Conservation (phyloP, 37 sponge, comb jelly and placozoan species). For the Haliclona indistincta region DNA sequence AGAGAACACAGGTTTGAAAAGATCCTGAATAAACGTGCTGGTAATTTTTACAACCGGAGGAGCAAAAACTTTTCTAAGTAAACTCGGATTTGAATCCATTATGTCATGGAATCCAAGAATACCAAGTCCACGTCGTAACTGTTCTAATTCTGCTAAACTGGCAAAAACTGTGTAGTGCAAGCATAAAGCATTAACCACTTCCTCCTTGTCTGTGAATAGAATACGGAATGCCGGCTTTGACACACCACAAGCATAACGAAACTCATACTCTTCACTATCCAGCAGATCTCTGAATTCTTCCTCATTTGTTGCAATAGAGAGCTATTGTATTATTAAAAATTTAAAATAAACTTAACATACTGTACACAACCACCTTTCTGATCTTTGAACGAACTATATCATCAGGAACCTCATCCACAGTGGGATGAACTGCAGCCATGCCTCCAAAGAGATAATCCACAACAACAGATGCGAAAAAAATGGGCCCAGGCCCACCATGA, state of each 20-base stretch:
- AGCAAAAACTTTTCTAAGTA: not conserved
- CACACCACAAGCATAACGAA: slow-evolving; percentile 24
- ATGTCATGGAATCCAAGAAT: slow-evolving; percentile 11
- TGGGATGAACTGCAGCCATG: not conserved
- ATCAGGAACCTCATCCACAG: slow-evolving; percentile 23
- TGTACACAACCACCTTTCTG: slow-evolving; percentile 1
- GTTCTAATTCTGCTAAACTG: slow-evolving; percentile 26
- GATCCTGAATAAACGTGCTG: slow-evolving; percentile 2
- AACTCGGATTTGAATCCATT: not conserved
- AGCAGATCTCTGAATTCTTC: slow-evolving; percentile 1
- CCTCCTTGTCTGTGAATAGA: slow-evolving; percentile 3
- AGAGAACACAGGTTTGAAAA: slow-evolving; percentile 10
- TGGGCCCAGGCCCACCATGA: slow-evolving; percentile 29
- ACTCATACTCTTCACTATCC: slow-evolving; percentile 12
- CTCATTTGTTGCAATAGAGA: not conserved
- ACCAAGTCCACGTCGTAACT: slow-evolving; percentile 17
- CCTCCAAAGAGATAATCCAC: slow-evolving; percentile 24
- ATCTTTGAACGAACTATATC: not conserved
- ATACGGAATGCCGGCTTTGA: not conserved
- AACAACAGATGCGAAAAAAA: not conserved
- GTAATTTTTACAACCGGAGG: not conserved
- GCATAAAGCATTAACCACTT: slow-evolving; percentile 8
- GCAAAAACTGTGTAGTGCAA: slow-evolving; percentile 6
- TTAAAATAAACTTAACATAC: not conserved
- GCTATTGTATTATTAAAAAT: not conserved